Evolutionary conservation across 2,113 vertebrate genomes (phyloP), one percentile per base, ranked within the genome.

Genomic region (Mustela lutreola): DNA sequence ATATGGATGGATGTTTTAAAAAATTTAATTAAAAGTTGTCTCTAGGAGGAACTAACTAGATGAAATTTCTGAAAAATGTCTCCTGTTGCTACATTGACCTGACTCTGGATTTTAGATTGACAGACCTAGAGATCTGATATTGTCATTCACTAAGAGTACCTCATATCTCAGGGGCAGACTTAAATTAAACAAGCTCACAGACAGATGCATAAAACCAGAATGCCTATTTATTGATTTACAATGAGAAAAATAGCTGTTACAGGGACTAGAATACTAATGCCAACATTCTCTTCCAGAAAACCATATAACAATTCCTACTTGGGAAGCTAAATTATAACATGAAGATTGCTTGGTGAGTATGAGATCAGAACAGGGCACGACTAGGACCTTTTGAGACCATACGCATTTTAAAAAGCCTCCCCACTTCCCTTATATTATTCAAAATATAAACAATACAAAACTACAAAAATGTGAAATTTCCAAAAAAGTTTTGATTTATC

Each of bases 151-250:
- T 71, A 5, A 67, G 3, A 96, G 48, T 28, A 63, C 26, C 2
- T 7, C 26, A 62, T 78, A 67, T 89, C 91, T 95, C 91, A 93
- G 89, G 71, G 81, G 19, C 42, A 94, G 56, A 65, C 70, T 95
- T 81, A 94, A 96, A 97, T 94, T 87, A 87, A 87, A 95, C 73
- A 94, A 94, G 60, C 53, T 81, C 81, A 94, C 42, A 60, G 36
- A 80, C 63, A 15, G 62, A 73, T 42, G n/a, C 58, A 50, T 62
- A 91, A 96, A 76, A 82, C 24, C 58, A 92, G 80, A 91, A 93
- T 78, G 39, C n/a, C 60, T 93, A 79, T 65, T 95, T 93, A 95
- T 62, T 94, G 85, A 85, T 95, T 97, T 95, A 94, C 65, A 94
- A 53, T 91, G 92, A 83, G 78, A 95, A 95, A 95, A 91, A 89